Percentiles rank a stretch among this genome's conserved stretches.
Evolutionary conservation across 1,140 invertebrate genomes (phyloP).

Genomic region (Cotesia vestalis): DNA sequence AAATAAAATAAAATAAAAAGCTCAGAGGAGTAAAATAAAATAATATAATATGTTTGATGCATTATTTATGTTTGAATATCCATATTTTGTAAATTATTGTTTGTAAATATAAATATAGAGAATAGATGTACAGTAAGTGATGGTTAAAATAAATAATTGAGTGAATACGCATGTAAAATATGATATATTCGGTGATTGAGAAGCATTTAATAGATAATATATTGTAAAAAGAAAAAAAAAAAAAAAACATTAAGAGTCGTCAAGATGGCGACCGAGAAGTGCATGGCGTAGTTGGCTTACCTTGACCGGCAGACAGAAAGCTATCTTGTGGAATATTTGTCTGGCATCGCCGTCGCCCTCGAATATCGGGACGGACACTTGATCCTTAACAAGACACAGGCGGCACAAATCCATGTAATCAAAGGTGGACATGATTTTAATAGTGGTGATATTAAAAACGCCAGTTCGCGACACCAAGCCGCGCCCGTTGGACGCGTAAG

Average conservation of each 20-base stretch:
- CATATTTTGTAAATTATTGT: no score
- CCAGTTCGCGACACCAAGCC: slow-evolving; percentile 48
- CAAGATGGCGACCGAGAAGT: slow-evolving; percentile 46
- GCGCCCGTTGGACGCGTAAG: slow-evolving; percentile 47
- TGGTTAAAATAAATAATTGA: slow-evolving; percentile 4
- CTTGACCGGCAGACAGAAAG: slow-evolving; percentile 71
- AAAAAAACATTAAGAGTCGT: slow-evolving; percentile 22
- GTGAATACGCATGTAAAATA: no score
- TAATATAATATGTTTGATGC: no score
- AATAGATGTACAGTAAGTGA: slow-evolving; percentile 11
- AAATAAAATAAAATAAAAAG: no score
- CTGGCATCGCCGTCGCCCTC: slow-evolving; percentile 68
- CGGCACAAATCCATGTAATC: slow-evolving; percentile 69
- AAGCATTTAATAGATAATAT: neutral
- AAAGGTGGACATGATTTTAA: slow-evolving; percentile 62
- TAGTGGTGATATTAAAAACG: slow-evolving; percentile 44
- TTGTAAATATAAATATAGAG: no score
- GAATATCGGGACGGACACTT: slow-evolving; percentile 69
- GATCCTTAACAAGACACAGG: slow-evolving; percentile 70
- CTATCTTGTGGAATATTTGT: slow-evolving; percentile 70
- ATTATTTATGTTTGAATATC: no score
- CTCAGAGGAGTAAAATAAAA: no score
- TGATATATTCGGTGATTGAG: slow-evolving; percentile 1
- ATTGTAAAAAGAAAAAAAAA: neutral
- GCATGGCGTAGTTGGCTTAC: slow-evolving; percentile 67